phyloP scores from a whole-genome alignment of 2,888 invertebrate species.

The Cantharis nigra region DNA sequence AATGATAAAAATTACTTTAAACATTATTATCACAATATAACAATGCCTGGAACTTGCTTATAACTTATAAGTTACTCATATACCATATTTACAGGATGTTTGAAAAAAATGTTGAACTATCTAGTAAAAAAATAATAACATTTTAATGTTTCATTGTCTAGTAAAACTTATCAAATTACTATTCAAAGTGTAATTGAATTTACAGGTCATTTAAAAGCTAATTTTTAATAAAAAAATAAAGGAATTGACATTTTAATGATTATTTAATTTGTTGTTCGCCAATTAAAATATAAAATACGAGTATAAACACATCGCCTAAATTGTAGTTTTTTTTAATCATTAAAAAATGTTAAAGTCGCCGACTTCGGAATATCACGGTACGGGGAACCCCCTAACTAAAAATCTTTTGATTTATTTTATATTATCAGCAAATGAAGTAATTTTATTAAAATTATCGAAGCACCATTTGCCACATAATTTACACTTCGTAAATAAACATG shows the following conservation, averaged over 20 bases:
- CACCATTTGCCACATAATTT: neutral
- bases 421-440: neutral
- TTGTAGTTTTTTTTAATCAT: neutral
- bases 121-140: neutral
- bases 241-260: neutral
- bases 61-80: too few relatives aligned
- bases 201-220: neutral
- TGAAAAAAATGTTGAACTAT: neutral
- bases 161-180: neutral
- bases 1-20: neutral
- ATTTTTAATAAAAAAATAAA: neutral
- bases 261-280: neutral
- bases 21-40: neutral
- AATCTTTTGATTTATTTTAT: neutral
- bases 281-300: neutral
- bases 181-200: neutral
- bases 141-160: neutral
- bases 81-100: neutral
- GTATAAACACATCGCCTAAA: neutral
- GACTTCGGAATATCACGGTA: neutral
- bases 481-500: neutral
- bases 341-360: too few relatives aligned
- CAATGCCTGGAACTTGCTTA: neutral
- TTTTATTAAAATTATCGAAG: neutral
- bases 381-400: neutral